Base-by-base conservation (phyloP, 2,113 vertebrate genomes). In the Thamnaconus septentrionalis region DNA sequence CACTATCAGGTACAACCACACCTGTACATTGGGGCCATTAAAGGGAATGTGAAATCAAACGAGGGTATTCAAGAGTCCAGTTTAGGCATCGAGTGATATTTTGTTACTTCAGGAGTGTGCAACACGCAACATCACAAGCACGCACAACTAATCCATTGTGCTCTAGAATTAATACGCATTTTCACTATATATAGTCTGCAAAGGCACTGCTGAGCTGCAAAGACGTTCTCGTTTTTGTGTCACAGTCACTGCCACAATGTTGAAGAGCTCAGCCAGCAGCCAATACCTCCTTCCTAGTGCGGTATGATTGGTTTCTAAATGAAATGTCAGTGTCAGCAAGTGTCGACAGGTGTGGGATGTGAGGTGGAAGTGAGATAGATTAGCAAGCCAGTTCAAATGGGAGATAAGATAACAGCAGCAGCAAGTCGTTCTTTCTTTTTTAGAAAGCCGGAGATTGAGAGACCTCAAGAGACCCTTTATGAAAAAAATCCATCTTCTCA, bases 321-420 rank as follows among this genome's bases (percentile, higher is more conserved):
- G 87, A 92, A 92, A 93, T 92, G 90, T 91, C 91, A 84, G 75
- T 68, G 55, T 82, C 73, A 79, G 80, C 67, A 9, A 81, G 80
- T 76, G 76, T 83, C 83, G 80, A 86, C 80, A 81, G 77, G 63
- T 71, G 66, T 46, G 54, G 70, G 83, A 70, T 74, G 59, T 7
- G 72, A 71, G 71, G 76, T 50, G 55, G 73, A 45, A 73, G 76
- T 64, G 73, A 83, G 83, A 82, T 84, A 86, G 90, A 92, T 92
- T 91, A 91, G 82, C 81, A 73, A 82, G 82, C 80, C 89, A 90
- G 92, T 92, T 89, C 76, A 80, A 88, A 91, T 91, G 61, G 8
- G 86, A 91, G 90, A 91, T 87, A 85, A 90, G 88, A 93, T 92
- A 91, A 89, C 84, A 80, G 92, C 86, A 90, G 78, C 80, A 85